Evolutionary conservation across 1,140 invertebrate genomes (phyloP), one percentile per base, ranked within the genome.

Genomic region (Bicyclus anynana): DNA sequence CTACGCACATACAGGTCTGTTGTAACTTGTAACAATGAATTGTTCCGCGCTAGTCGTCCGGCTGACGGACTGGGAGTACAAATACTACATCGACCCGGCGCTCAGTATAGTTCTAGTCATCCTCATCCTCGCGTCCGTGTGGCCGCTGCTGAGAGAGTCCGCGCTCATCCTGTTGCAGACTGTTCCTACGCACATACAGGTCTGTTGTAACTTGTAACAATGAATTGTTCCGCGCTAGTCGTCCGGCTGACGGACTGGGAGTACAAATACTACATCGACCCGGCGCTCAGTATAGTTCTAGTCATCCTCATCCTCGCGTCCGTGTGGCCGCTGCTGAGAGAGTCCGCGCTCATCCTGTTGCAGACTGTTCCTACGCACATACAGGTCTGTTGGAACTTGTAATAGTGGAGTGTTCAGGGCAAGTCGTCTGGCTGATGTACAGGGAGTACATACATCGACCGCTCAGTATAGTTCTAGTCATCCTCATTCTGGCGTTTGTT

Each of bases 351-450:
- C 18, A 97, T 98, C 73, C 87, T 98, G 51, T 84, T 98, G 27
- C 96, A 98, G 89, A 97, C 96, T 9, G 96, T 98, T 40, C 97
- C 97, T 42, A 97, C 96, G 3, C 96, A 97, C 81, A 97, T 98
- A 68, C 95, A 97, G 87, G 91, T 51, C 21, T 3, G 12, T 33
- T 33, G 3, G 10, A n/a, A n/a, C n/a, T n/a, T n/a, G n/a, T 99
- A 0, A 98, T 99, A 80, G 99, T 99, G 3, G 95, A 99, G 17
- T 94, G 95, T 51, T 98, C 97, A 47, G 97, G 97, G 2, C 81
- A 98, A 37, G 90, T 93, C 27, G 97, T 99, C 16, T 96, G 94
- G 94, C 88, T 94, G 29, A 97, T 96, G 0, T 90, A 97, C 7
- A 4, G 23, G 23, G 2, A 23, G 7, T 23, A 23, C 3, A 7